Conservation (phyloP, 2,113 vertebrate genomes). For the Actinemys pallida region DNA sequence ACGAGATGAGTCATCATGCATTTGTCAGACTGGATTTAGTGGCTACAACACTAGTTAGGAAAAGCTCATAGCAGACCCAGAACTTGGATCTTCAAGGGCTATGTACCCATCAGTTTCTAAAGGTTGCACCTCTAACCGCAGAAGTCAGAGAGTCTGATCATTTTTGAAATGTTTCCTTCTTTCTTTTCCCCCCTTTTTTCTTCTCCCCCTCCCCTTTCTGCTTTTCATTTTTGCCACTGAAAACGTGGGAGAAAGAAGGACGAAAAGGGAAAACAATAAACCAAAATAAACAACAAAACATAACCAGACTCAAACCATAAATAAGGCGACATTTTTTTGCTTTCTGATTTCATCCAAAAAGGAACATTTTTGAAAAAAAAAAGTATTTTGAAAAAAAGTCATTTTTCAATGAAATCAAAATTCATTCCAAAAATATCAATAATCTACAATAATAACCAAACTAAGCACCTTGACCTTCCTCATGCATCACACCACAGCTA, state of each 20-base stretch:
- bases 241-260: neutral
- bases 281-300: neutral
- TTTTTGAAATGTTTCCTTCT: neutral
- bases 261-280: neutral
- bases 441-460: neutral
- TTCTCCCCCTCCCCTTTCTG: neutral
- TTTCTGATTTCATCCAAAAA: neutral
- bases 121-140: neutral
- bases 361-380: neutral
- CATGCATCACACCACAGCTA: neutral
- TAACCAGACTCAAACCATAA: neutral
- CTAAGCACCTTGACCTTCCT: neutral
- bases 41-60: neutral
- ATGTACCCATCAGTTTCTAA: rapidly evolving
- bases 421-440: no score
- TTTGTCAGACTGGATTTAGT: neutral
- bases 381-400: neutral
- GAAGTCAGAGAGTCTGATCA: neutral
- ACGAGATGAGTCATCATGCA: slow-evolving; percentile 28
- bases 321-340: neutral
- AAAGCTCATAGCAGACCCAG: neutral
- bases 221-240: neutral
- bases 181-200: no score
- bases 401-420: neutral
- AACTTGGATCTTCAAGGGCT: rapidly evolving